These are phyloP conservation scores for Parelbella ahira DNA, from an alignment of 2,888 invertebrate genomes.

Conservation along the genomic window DNA sequence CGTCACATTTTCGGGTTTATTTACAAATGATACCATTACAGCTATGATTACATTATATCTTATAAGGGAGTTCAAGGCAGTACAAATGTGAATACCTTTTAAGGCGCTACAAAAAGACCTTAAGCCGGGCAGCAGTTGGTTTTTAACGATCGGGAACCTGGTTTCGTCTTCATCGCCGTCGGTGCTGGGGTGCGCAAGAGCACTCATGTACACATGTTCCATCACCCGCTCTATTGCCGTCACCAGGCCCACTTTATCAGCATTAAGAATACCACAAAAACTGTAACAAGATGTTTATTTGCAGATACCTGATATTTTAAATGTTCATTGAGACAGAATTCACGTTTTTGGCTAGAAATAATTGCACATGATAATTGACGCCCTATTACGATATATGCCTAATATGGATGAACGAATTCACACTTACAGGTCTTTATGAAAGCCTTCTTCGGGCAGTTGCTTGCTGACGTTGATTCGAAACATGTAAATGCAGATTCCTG, in stretches of 20 bases:
- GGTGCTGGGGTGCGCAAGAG: conserved; percentile 88
- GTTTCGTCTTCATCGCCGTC: conserved; percentile 91
- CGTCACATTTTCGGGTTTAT: too few species aligned
- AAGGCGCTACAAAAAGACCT: conserved; percentile 94
- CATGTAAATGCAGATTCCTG: conserved; percentile 92
- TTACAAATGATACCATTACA: too few species aligned
- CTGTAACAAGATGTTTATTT: conserved; percentile 43
- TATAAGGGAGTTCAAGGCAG: too few species aligned
- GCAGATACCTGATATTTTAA: too few species aligned
- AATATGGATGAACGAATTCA: not conserved
- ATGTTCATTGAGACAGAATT: too few species aligned
- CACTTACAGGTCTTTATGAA: conserved; percentile 88
- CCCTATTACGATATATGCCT: too few species aligned
- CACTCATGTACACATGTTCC: conserved; percentile 94
- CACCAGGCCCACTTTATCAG: conserved; percentile 88
- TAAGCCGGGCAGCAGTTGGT: conserved; percentile 89
- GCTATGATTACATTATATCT: too few species aligned
- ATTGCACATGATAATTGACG: too few species aligned
- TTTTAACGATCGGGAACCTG: conserved; percentile 89
- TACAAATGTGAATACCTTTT: too few species aligned
- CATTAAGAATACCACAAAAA: conserved; percentile 91
- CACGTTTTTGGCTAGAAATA: too few species aligned
- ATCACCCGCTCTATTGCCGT: conserved; percentile 93
- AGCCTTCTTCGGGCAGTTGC: conserved; percentile 95
- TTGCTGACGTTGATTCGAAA: conserved; percentile 91